phyloP scores from a whole-genome alignment of 2,113 vertebrate genomes.

The Trogon melanurus region DNA sequence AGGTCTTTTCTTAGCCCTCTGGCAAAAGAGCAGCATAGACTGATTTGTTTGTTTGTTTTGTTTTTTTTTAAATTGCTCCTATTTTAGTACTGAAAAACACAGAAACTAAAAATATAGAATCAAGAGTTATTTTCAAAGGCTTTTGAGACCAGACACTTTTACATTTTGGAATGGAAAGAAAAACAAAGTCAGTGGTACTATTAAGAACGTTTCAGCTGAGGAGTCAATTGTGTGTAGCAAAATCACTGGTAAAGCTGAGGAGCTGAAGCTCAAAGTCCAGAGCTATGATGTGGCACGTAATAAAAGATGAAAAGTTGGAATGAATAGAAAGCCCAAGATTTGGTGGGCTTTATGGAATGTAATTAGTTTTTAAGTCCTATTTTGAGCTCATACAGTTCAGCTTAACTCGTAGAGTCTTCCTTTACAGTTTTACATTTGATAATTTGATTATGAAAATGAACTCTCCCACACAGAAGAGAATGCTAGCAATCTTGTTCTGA shows the following conservation, averaged over 20 bases:
- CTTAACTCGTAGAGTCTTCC: neutral
- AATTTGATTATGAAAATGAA: slow-evolving; percentile 8
- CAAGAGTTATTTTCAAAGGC: neutral
- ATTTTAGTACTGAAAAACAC: neutral
- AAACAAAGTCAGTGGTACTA: neutral
- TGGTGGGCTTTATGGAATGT: neutral
- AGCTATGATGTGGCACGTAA: neutral
- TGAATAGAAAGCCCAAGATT: neutral
- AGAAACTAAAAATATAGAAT: neutral
- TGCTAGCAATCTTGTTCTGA: slow-evolving; percentile 50
- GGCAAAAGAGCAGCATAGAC: neutral
- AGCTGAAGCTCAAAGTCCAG: neutral
- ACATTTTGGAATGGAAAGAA: neutral
- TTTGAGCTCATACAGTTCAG: neutral
- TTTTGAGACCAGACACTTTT: neutral
- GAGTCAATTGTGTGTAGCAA: neutral
- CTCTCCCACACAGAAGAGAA: slow-evolving; percentile 28
- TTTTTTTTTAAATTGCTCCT: neutral
- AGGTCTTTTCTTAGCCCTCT: neutral
- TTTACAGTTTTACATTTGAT: neutral
- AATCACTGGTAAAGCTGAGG: neutral
- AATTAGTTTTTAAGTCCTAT: neutral
- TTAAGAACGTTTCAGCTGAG: neutral
- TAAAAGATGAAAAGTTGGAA: slow-evolving; percentile 15
- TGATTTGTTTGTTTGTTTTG: neutral